phyloP scores from a whole-genome alignment of 2,113 vertebrate species.

The Notechis scutatus region DNA sequence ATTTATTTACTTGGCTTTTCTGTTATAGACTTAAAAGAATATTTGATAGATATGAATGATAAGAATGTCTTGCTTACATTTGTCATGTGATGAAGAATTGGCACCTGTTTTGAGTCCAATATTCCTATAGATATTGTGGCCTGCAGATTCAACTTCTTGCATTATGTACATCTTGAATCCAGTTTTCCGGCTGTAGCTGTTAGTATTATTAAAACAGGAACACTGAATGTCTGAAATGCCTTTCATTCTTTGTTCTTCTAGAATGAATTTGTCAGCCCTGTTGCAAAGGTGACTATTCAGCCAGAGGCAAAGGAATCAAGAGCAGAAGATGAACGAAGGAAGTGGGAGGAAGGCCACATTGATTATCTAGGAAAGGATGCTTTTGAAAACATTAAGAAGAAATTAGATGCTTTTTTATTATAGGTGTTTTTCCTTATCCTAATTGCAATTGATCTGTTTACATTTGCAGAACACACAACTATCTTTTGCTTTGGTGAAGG shows the following conservation, averaged over 20 bases:
- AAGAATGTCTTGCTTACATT: not conserved
- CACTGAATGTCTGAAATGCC: not conserved
- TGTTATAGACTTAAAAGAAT: not conserved
- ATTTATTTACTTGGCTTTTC: not conserved
- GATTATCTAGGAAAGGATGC: conserved; percentile 83
- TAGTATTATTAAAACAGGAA: not conserved
- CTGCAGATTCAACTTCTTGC: not conserved
- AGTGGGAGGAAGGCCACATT: conserved; percentile 75
- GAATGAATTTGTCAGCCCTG: conserved; percentile 35
- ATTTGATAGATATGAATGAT: not conserved
- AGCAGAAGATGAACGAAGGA: conserved; percentile 64
- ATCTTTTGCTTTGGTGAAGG: not conserved
- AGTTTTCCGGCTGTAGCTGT: not conserved
- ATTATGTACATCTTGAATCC: not conserved
- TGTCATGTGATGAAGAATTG: not conserved
- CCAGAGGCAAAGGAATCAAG: conserved; percentile 51
- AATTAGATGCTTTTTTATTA: conserved; percentile 78
- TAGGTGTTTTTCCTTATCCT: conserved; percentile 36
- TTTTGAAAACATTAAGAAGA: conserved; percentile 74
- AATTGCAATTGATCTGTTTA: not conserved
- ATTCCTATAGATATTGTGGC: not conserved
- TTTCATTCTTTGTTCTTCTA: conserved; percentile 39
- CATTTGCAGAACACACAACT: not conserved
- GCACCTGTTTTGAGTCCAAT: not conserved
- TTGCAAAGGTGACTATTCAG: conserved; percentile 58